Evolutionary conservation across 1,140 invertebrate species (phyloP), one percentile per base, ranked within the genome.

Genomic region (Brachionus sp.): DNA sequence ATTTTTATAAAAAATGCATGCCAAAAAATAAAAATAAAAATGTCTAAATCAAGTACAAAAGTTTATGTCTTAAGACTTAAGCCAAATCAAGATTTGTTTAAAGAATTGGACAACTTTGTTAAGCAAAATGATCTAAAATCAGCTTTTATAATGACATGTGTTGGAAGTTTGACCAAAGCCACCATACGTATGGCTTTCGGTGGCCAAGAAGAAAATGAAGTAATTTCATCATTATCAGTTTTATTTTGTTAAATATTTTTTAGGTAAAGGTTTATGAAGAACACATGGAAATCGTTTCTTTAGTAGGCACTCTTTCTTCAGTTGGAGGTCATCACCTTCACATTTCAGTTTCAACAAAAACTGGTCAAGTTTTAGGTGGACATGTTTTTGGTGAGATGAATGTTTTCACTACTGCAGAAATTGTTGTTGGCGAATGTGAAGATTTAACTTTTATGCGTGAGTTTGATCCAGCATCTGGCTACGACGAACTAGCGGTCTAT

Each of bases 321-420:
- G 85, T 84, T 16, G 88, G 88, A 16, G 84, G 84, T 19, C 64
- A 78, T 29, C 90, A 90, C 85, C 87, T 90, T 2, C 90, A 90
- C 85, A 86, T 87, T 6, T 86, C 86, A 13, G 85, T 90, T 33
- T 87, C 87, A 75, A 86, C 89, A 80, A 82, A 85, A 37, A 77
- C 88, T 23, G 90, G 90, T 2, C 82, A 85, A 3, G 88, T 89
- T 1, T 82, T 90, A n/a, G 87, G 88, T 1, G 90, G 90, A 70
- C 90, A 90, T 86, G 88, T 90, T 12, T 68, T 82, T n/a, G 88
- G 87, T 10, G 87, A 89, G 84, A 83, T 90, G n/a, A 84, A 86
- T 23, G 87, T 90, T n/a, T 87, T 87, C 84, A 90, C 89, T 2
- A 90, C 90, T 35, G 89, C 89, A 16, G 89, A 90, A 85, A 84